These are phyloP conservation scores for Heliconius cydno DNA, from an alignment of 2,888 invertebrate genomes.

Conservation along the genomic window DNA sequence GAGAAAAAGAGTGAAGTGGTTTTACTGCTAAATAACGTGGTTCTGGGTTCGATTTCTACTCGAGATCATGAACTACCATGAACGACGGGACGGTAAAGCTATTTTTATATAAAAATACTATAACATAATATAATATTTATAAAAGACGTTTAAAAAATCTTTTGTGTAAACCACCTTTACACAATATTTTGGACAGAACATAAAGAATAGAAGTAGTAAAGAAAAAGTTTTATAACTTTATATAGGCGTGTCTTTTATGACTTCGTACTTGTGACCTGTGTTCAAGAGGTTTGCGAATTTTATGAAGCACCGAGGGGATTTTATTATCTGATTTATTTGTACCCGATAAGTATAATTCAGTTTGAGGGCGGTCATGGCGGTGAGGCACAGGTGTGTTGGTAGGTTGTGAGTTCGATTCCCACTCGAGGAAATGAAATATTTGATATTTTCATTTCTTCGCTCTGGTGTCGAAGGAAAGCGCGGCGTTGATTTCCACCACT, in stretches of 20 bases:
- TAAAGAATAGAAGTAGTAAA: conserved; percentile 18
- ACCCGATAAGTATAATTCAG: background rate
- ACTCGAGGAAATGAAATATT: no score
- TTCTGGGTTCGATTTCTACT: no score
- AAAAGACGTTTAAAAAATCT: background rate
- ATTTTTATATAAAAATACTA: background rate
- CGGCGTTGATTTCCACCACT: no score
- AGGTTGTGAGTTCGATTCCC: no score
- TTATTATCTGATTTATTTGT: conserved; percentile 18
- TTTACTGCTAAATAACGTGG: no score
- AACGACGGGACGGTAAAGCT: no score
- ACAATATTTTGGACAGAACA: background rate
- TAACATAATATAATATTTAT: background rate
- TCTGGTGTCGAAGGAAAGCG: no score
- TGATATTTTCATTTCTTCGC: no score
- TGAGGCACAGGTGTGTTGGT: no score
- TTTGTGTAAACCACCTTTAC: background rate
- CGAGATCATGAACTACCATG: no score
- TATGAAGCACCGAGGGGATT: conserved; percentile 3
- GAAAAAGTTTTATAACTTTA: conserved; percentile 25
- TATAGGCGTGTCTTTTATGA: conserved; percentile 17
- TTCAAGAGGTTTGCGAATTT: conserved; percentile 5
- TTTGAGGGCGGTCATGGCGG: background rate
- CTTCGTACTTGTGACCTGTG: conserved; percentile 10
- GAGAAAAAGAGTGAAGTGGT: no score